Conservation (phyloP, 1,140 invertebrate genomes). For the Lepidostoma basale region DNA sequence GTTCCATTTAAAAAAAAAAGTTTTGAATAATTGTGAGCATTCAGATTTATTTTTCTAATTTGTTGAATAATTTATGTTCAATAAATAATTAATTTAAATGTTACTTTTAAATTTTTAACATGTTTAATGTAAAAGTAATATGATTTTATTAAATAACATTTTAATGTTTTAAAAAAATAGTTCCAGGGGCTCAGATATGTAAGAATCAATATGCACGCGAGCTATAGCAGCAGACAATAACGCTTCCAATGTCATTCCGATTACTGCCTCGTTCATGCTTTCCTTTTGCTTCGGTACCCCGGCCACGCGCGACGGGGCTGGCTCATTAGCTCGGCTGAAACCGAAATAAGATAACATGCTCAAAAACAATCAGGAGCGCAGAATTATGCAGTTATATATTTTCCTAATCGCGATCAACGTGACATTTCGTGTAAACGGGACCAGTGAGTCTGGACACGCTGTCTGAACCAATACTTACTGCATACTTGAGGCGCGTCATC, state of each 20-base stretch:
- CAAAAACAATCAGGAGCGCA: slow-evolving; percentile 31
- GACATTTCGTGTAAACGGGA: slow-evolving; percentile 34
- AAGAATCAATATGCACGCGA: too few relatives aligned
- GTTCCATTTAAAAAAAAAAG: too few relatives aligned
- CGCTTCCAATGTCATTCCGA: slow-evolving; percentile 20
- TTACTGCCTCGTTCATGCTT: background rate
- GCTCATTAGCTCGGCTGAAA: slow-evolving; percentile 31
- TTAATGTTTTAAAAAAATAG: too few relatives aligned
- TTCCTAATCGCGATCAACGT: slow-evolving; percentile 33
- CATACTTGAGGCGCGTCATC: too few relatives aligned
- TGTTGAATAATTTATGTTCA: too few relatives aligned
- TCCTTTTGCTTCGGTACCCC: slow-evolving; percentile 7
- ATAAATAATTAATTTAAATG: too few relatives aligned
- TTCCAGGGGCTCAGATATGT: too few relatives aligned
- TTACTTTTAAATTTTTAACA: too few relatives aligned
- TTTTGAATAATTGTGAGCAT: too few relatives aligned
- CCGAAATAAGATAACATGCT: slow-evolving; percentile 32
- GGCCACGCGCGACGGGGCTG: background rate
- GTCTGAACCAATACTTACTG: background rate
- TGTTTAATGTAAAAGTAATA: too few relatives aligned
- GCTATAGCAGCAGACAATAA: slow-evolving; percentile 18
- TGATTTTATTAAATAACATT: too few relatives aligned
- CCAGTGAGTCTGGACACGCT: slow-evolving; percentile 19
- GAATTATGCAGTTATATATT: slow-evolving; percentile 37
- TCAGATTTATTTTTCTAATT: too few relatives aligned